A percentile compares a stretch with the other conserved stretches of the same genome.
These are phyloP conservation scores for Silurus meridionalis DNA, from an alignment of 2,113 vertebrate genomes.

Conservation along the genomic window DNA sequence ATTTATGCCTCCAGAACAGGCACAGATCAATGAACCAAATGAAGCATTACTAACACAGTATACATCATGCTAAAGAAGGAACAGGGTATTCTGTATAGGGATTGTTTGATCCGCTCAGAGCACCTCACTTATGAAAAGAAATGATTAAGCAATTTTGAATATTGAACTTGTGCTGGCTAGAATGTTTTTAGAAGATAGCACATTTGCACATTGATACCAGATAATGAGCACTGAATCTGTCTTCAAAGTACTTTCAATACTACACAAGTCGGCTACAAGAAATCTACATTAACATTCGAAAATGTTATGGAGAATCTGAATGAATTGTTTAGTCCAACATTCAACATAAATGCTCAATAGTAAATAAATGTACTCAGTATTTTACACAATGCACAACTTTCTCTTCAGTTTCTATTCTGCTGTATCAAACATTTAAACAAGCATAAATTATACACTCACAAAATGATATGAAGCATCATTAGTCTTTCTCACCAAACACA, in stretches of 20 bases:
- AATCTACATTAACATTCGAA: not conserved
- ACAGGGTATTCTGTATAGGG: not conserved
- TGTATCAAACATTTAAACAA: not conserved
- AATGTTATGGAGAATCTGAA: not conserved
- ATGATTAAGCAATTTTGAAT: not conserved
- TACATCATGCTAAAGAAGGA: not conserved
- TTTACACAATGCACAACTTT: not conserved
- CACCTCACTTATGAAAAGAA: not conserved
- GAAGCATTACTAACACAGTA: not conserved
- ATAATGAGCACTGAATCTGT: not conserved
- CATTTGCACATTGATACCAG: slow-evolving; percentile 7
- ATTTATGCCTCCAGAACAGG: not conserved
- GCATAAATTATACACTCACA: not conserved
- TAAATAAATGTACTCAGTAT: not conserved
- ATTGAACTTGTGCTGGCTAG: not conserved
- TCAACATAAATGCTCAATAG: not conserved
- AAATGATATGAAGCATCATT: not conserved
- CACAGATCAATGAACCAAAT: not conserved
- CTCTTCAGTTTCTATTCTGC: not conserved
- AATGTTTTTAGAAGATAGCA: not conserved
- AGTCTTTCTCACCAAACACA: too few species aligned
- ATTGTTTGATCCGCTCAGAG: not conserved
- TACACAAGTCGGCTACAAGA: not conserved
- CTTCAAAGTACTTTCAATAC: not conserved
- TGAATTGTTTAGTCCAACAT: not conserved